phyloP scores from a whole-genome alignment of 2,797 vertebrate species.

The Liasis olivaceus region DNA sequence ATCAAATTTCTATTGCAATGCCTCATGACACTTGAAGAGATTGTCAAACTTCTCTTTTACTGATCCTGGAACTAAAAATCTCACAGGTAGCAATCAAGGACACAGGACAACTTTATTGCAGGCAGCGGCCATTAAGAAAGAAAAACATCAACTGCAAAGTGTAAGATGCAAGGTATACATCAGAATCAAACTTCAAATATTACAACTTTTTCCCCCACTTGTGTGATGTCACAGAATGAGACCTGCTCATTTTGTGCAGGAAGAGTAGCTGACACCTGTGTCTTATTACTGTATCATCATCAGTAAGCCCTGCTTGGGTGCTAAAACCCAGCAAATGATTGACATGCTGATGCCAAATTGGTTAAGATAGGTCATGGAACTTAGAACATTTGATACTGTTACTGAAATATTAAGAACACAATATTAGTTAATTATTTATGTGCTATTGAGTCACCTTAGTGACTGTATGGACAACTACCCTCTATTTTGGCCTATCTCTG shows the following conservation, averaged over 20 bases:
- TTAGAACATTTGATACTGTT: neutral
- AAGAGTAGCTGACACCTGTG: neutral
- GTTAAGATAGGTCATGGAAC: neutral
- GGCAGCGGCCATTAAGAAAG: too few relatives aligned
- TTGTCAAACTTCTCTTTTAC: too few relatives aligned
- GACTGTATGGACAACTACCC: neutral
- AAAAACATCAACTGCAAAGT: too few relatives aligned
- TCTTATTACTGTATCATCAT: neutral
- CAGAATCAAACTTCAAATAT: neutral
- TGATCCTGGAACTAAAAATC: neutral
- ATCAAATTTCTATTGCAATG: neutral
- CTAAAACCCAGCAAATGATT: neutral
- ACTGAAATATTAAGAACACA: neutral
- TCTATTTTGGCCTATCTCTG: neutral
- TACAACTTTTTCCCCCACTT: neutral
- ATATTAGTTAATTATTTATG: neutral
- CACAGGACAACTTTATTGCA: too few relatives aligned
- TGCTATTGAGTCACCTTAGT: neutral
- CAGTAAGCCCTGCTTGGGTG: neutral
- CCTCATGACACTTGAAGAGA: neutral
- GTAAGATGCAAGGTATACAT: too few relatives aligned
- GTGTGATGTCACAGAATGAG: neutral
- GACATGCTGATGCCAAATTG: neutral
- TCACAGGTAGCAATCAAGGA: neutral
- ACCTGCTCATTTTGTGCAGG: neutral